These are phyloP conservation scores for Saturnia pavonia DNA, from an alignment of 2,888 invertebrate genomes.

Conservation along the genomic window DNA sequence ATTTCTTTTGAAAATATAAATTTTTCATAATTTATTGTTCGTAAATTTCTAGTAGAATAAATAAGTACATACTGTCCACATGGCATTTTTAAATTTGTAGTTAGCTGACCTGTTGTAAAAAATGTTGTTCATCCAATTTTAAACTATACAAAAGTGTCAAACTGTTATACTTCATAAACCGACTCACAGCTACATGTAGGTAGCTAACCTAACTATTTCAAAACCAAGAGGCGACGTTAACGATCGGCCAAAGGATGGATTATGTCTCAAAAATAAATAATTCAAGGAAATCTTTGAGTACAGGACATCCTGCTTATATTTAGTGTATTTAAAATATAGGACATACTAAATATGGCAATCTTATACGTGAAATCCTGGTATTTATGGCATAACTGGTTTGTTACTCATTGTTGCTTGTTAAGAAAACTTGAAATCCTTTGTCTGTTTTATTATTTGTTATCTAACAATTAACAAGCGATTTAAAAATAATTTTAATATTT, in stretches of 20 bases:
- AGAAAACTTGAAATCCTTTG: neutral
- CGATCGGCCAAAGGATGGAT: conserved; percentile 30
- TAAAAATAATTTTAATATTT: neutral
- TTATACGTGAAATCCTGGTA: neutral
- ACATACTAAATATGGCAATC: conserved; percentile 1
- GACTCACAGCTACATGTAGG: conserved; percentile 18
- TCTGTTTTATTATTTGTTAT: neutral
- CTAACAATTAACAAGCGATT: neutral
- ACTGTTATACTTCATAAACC: neutral
- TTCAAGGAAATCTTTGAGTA: conserved; percentile 36
- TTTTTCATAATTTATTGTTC: neutral
- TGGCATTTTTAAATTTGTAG: neutral
- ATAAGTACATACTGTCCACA: neutral
- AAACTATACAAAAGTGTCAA: neutral
- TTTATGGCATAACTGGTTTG: neutral
- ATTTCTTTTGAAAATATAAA: neutral
- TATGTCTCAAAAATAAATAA: conserved; percentile 22
- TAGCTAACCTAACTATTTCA: too few relatives aligned
- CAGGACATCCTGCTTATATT: conserved; percentile 25
- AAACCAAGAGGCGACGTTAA: conserved; percentile 28
- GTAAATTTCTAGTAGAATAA: too few relatives aligned
- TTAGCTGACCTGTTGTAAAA: neutral
- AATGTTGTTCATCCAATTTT: neutral
- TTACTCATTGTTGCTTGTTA: conserved; percentile 7
- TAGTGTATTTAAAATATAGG: conserved; percentile 4